A percentile compares a stretch with the other conserved stretches of the same genome.
phyloP scores from a whole-genome alignment of 2,888 invertebrate species.

The Isotomurus palustris region DNA sequence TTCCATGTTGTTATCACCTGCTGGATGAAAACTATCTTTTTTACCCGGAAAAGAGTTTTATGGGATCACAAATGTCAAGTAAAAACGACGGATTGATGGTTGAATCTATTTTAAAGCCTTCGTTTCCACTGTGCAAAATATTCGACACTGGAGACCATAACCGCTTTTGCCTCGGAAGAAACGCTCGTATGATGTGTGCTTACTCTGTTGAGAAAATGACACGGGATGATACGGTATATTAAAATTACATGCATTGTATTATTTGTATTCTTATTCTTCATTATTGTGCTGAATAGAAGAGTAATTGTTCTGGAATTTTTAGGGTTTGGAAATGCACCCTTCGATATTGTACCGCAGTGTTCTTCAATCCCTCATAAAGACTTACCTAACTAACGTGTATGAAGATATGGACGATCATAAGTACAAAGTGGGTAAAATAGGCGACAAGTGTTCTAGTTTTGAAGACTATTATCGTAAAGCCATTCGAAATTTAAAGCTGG shows the following conservation, averaged over 20 bases:
- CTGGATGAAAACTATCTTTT: constrained; percentile 58
- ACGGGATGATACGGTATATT: constrained; percentile 52
- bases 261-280: no score
- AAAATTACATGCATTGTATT: neutral
- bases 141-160: constrained; percentile 49
- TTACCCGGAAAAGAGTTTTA: constrained; percentile 12
- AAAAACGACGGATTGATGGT: neutral
- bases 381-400: constrained; percentile 49
- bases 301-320: constrained; percentile 1
- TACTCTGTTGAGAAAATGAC: constrained; percentile 73
- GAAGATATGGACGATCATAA: constrained; percentile 49
- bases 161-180: constrained; percentile 60
- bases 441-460: constrained; percentile 62
- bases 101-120: constrained; percentile 48
- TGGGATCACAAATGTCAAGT: constrained; percentile 11
- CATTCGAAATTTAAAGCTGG: constrained; percentile 57
- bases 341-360: constrained; percentile 72
- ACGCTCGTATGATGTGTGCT: constrained; percentile 78
- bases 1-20: constrained; percentile 87
- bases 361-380: constrained; percentile 57
- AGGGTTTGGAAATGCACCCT: constrained; percentile 54
- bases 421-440: constrained; percentile 61
- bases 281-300: constrained; percentile 3
- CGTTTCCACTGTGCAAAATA: constrained; percentile 66
- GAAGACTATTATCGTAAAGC: constrained; percentile 66